phyloP scores from a whole-genome alignment of 2,113 vertebrate genomes.

The Gopherus evgoodei region DNA sequence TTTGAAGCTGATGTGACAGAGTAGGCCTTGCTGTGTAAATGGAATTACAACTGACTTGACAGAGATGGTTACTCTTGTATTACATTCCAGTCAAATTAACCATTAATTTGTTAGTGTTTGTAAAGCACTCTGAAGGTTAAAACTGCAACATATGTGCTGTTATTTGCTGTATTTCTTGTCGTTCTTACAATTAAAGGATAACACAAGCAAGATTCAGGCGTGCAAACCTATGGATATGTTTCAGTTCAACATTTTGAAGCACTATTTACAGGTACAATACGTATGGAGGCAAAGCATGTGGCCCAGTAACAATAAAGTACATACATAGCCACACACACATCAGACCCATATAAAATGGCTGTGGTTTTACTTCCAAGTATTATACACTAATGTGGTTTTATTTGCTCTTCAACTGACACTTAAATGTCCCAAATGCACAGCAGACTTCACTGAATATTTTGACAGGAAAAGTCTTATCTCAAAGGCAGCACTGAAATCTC shows the following conservation, averaged over 20 bases:
- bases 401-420: neutral
- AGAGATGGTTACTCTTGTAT: neutral
- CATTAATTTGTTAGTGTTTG: neutral
- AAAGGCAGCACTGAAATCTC: neutral
- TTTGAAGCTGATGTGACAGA: neutral
- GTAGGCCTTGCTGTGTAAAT: neutral
- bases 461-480: neutral
- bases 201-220: neutral
- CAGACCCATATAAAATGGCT: neutral
- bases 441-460: neutral
- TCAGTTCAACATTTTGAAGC: neutral
- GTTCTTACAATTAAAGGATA: neutral
- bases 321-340: neutral
- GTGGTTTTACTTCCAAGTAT: neutral
- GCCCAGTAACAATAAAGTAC: neutral
- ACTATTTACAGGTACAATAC: fast-evolving
- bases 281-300: neutral
- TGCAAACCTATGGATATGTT: neutral
- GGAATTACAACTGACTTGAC: neutral
- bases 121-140: neutral
- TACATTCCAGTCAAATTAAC: neutral
- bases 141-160: neutral
- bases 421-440: neutral
- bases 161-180: neutral
- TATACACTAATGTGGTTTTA: neutral